These are phyloP conservation scores for Muscicapa striata DNA, from an alignment of 2,797 vertebrate genomes.

Conservation along the genomic window DNA sequence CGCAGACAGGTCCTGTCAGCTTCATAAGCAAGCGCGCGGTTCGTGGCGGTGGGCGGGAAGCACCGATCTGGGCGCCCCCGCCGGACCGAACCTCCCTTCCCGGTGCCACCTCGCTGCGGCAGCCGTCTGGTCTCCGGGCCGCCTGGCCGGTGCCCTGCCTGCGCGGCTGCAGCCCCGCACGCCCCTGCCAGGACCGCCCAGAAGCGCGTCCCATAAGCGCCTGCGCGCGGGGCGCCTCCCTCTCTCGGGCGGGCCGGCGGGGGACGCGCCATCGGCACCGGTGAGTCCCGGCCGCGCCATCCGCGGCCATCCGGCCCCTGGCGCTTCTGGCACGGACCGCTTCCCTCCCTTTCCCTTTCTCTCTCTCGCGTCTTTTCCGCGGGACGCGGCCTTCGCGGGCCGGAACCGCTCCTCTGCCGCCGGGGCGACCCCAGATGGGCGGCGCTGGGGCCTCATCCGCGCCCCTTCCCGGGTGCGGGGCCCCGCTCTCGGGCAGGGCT, in stretches of 20 bases:
- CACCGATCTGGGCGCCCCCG: too few species aligned
- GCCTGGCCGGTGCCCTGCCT: fast-evolving
- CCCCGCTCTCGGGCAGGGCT: too few species aligned
- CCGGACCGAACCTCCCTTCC: background rate
- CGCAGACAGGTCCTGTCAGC: background rate
- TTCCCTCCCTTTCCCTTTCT: background rate
- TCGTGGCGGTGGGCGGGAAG: too few species aligned
- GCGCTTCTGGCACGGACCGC: background rate
- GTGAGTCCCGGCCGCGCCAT: background rate
- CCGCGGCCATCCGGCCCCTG: background rate
- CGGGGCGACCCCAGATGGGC: background rate
- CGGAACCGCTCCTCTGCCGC: background rate
- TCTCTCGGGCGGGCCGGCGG: background rate
- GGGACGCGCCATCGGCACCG: background rate
- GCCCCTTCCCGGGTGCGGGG: background rate
- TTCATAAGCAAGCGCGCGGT: background rate
- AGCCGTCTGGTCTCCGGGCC: too few species aligned
- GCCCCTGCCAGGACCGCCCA: background rate
- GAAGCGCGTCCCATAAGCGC: background rate
- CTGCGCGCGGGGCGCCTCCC: fast-evolving
- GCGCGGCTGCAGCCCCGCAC: fast-evolving
- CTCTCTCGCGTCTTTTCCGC: background rate
- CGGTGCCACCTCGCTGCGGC: too few species aligned
- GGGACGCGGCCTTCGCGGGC: background rate
- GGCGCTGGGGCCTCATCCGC: background rate